Conservation (phyloP, 30 jellyfish, hydroid and myxozoan species). For the Phacellophora camtschatica region DNA sequence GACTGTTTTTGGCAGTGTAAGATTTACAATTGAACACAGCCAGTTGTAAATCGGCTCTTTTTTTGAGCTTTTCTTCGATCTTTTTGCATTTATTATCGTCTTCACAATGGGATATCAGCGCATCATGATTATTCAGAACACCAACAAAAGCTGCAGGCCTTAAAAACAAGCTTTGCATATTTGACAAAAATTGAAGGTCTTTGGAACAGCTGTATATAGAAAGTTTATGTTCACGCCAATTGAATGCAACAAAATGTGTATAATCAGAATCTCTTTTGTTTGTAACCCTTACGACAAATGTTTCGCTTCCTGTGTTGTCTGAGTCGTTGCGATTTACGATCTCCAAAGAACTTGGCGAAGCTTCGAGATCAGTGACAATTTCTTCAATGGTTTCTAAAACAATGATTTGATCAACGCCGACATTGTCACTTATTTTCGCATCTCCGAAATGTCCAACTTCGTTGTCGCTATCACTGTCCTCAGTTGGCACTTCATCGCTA, state of each 20-base stretch:
- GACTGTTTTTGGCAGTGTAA: neutral
- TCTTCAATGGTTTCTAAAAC: constrained; percentile 8
- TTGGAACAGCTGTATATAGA: constrained; percentile 12
- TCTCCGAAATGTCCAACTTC: neutral
- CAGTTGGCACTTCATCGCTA: constrained; percentile 7
- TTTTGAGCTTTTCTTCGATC: constrained; percentile 9
- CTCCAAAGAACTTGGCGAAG: neutral
- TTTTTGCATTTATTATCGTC: neutral
- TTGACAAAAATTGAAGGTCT: neutral
- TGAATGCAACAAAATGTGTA: neutral
- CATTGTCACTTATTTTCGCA: neutral
- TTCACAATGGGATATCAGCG: neutral
- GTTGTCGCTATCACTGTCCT: neutral
- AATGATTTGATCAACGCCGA: neutral
- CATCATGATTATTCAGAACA: constrained; percentile 5
- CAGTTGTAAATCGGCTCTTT: constrained; percentile 20
- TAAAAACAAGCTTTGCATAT: constrained; percentile 32
- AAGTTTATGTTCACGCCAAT: constrained; percentile 26
- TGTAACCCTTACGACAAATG: neutral
- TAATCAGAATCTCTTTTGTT: neutral
- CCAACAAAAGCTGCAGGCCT: constrained; percentile 46
- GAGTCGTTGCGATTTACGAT: neutral
- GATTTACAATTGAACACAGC: neutral
- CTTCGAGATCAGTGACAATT: neutral
- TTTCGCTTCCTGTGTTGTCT: no score